phyloP scores from a whole-genome alignment of 2,797 vertebrate species.

The Acipenser transmontanus region DNA sequence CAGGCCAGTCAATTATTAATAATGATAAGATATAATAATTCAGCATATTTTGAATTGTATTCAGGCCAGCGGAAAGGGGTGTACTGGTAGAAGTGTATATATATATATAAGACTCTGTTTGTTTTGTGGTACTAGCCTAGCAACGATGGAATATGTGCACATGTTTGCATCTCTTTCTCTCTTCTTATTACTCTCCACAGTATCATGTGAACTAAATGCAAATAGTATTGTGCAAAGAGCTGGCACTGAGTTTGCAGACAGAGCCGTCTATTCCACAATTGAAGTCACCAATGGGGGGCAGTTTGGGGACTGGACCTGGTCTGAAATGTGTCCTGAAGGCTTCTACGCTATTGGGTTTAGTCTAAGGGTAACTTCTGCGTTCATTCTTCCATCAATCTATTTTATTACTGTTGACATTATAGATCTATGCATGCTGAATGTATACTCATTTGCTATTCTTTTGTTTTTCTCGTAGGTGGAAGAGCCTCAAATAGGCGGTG shows the following conservation, averaged over 20 bases:
- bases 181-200: constrained; percentile 34
- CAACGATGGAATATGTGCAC: constrained; percentile 35
- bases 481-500: constrained; percentile 35
- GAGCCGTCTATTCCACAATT: constrained; percentile 34
- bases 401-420: too few relatives aligned
- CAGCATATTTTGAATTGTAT: constrained; percentile 5
- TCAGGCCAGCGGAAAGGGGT: background rate
- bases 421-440: background rate
- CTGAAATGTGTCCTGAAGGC: constrained; percentile 53
- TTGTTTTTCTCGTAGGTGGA: constrained; percentile 44
- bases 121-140: constrained; percentile 17
- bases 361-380: constrained; percentile 41
- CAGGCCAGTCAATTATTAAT: constrained; percentile 45
- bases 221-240: constrained; percentile 37
- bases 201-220: constrained; percentile 21
- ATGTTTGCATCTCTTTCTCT: constrained; percentile 16
- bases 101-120: background rate
- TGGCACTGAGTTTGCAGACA: constrained; percentile 33
- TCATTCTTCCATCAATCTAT: background rate
- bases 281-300: constrained; percentile 40
- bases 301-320: constrained; percentile 50
- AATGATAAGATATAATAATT: constrained; percentile 20
- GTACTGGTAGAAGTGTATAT: background rate
- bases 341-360: constrained; percentile 57
- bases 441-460: background rate